Base-by-base conservation (phyloP, 2,888 invertebrate species). In the Automeris io region DNA sequence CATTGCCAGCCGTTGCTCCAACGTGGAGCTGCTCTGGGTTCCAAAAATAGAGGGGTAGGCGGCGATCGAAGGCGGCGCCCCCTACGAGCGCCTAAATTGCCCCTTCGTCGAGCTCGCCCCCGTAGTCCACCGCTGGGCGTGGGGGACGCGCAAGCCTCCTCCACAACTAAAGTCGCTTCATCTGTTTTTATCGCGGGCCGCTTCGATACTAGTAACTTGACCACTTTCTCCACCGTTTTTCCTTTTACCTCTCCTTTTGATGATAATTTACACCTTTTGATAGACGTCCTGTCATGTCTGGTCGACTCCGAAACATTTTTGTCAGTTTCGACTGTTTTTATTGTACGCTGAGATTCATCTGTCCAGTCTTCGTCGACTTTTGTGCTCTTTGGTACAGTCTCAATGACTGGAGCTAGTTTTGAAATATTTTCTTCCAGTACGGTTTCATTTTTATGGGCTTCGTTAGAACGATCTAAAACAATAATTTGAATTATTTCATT, bases 1-100 rank as follows among this genome's bases (percentile, higher is more conserved):
- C 96, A 97, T 47, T 89, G 90, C 97, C 97, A 97, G 18, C 96
- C 96, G 69, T 97, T 96, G 66, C 94, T 95, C 95, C 95, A 96
- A 47, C 82, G 66, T 8, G 83, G 85, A 9, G 73, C 66, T 13
- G 69, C 56, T 22, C 72, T 62, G 7, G 68, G 72, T 34, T 69
- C 64, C 18, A 40, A 43, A 7, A 42, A 36, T 4, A 57, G 43
- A 3, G 49, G 53, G 19, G 59, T 41, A 16, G 59, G 47, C 35
- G 55, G 45, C 35, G 60, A 57, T 6, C 57, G 53, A 6, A 38
- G 52, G 36, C 62, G 61, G 6, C 63, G 47, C 7, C 46, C 61
- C 33, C 51, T 54, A 36, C 43, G 54, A 40, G 37, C 41, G 35
- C n/a, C 49, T 32, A 33, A 72, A 36, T 51, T 67, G 2, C 60